Evolutionary conservation across 2,113 vertebrate species (phyloP), one percentile per base, ranked within the genome.

Genomic region (Oriolus oriolus): DNA sequence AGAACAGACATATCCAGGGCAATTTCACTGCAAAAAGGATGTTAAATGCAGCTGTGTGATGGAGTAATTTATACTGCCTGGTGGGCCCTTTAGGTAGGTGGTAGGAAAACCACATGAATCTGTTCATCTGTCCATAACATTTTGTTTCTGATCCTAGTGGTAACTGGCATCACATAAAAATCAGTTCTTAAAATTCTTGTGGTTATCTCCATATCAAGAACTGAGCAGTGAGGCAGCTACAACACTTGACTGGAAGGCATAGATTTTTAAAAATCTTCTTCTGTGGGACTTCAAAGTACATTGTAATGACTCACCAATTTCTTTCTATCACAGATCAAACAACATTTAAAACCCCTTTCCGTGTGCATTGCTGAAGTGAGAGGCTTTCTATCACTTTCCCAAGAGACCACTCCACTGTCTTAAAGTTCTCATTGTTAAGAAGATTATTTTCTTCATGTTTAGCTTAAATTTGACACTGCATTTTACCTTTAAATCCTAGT

Each of bases 361-460:
- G 3, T 59, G 16, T 24, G 30, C 39, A 59, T 31, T 89, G 63
- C 77, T 52, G 35, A 60, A 92, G 61, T 68, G 53, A 91, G 37
- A 84, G 39, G 50, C 50, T 90, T 95, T 94, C 61, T 42, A 42
- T 76, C 77, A 65, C 16, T 83, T 89, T 79, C 23, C 18, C 69
- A 89, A 76, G 61, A 83, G 49, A 89, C 41, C 2, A 16, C 70
- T 91, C 41, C 35, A 73, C 37, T 93, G 26, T 87, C 70, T 85
- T 73, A 53, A 82, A 77, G 53, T 61, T 54, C 59, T 93, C 75
- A 57, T 47, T 94, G 20, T 85, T 91, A 92, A 87, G 68, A 79
- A 83, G 61, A 87, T 87, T 89, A 87, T 95, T 89, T 95, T 73
- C 37, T 84, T 60, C 28, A 42, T 76, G 70, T 89, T 95, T 93